A percentile compares a stretch with the other conserved stretches of the same genome.
phyloP scores from a whole-genome alignment of 2,113 vertebrate genomes.

The Phycodurus eques region DNA sequence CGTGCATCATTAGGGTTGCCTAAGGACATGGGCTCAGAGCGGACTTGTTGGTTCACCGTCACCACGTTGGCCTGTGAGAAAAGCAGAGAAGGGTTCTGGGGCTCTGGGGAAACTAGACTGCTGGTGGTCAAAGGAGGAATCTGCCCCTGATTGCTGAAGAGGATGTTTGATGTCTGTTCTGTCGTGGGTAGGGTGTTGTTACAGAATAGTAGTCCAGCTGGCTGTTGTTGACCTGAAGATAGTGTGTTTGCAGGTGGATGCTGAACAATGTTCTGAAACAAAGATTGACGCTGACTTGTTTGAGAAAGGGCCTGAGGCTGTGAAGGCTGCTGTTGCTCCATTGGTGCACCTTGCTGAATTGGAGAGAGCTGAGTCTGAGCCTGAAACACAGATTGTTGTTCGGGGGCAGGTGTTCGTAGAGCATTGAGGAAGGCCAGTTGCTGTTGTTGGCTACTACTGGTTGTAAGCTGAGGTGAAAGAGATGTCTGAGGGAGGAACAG shows the following conservation, averaged over 20 bases:
- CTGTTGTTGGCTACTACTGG: constrained; percentile 71
- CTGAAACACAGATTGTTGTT: constrained; percentile 76
- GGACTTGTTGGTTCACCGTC: constrained; percentile 80
- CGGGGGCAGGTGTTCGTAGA: constrained; percentile 66
- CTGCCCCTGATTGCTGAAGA: constrained; percentile 72
- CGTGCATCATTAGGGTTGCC: constrained; percentile 78
- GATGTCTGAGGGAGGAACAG: constrained; percentile 85
- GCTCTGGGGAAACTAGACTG: constrained; percentile 74
- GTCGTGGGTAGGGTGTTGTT: constrained; percentile 77
- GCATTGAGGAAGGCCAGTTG: constrained; percentile 87
- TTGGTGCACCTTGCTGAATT: constrained; percentile 81
- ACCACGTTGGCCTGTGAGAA: constrained; percentile 84
- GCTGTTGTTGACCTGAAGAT: constrained; percentile 74
- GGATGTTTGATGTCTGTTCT: constrained; percentile 79
- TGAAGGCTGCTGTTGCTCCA: constrained; percentile 85
- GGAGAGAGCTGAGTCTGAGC: constrained; percentile 73
- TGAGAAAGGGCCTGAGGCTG: constrained; percentile 78
- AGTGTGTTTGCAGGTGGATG: constrained; percentile 70
- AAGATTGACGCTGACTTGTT: constrained; percentile 78
- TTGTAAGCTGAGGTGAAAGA: constrained; percentile 76
- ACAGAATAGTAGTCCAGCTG: constrained; percentile 82
- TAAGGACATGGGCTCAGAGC: constrained; percentile 87
- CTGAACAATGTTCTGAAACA: constrained; percentile 74
- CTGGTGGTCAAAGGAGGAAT: constrained; percentile 75
- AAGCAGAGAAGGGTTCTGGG: constrained; percentile 82